Base-by-base conservation (phyloP, 1,140 invertebrate genomes). In the Chlorops oryzae region DNA sequence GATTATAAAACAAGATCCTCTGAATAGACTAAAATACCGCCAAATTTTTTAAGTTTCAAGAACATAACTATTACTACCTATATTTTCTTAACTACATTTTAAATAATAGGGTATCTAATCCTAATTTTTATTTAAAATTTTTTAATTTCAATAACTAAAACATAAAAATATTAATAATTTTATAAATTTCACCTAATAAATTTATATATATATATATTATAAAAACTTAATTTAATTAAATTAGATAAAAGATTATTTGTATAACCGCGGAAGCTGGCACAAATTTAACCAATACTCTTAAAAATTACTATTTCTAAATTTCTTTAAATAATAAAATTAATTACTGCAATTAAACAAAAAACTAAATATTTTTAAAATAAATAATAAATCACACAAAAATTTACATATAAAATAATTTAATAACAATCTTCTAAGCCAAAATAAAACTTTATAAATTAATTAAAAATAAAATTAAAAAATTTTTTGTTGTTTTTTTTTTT, bases 21-120 rank as follows among this genome's bases (percentile, higher is more conserved):
- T n/a, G n/a, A n/a, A n/a, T n/a, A n/a, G n/a, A n/a, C n/a, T n/a
- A n/a, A n/a, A n/a, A n/a, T 73, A 76, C 74, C 75, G 75, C 75
- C 74, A 77, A 75, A 73, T 70, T 75, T 61, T 76, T 78, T 77
- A 69, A 75, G 64, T 78, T 79, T 78, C 56, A 74, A 76, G 62
- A 73, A 63, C 50, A 68, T 73, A n/a, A n/a, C n/a, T n/a, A n/a
- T n/a, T 69, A 74, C 59, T 75, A 73, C 59, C 79, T 76, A 60
- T 76, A 73, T 59, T 63, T 60, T 56, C 67, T 54, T 58, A 56
- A 46, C 52, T 48, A 52, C 58, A 58, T 57, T 72, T 70, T n/a
- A n/a, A n/a, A n/a, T n/a, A n/a, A n/a, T n/a, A n/a, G n/a, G n/a
- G n/a, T n/a, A n/a, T n/a, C n/a, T n/a, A n/a, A n/a, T n/a, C n/a